These are phyloP conservation scores for Macropodus opercularis DNA, from an alignment of 2,797 vertebrate species.

Conservation along the genomic window DNA sequence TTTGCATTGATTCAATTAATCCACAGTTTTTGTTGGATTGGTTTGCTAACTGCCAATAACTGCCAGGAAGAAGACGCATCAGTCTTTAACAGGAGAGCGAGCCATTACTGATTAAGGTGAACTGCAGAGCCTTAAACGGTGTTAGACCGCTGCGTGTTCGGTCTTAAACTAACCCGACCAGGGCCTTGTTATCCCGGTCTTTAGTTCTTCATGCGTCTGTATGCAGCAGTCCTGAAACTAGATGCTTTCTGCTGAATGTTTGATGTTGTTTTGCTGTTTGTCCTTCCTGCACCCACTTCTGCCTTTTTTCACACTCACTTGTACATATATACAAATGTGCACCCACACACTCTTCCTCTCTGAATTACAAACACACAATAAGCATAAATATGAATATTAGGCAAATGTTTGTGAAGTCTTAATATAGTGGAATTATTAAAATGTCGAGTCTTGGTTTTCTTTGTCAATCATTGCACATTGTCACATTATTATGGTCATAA, in stretches of 20 bases:
- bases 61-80: slow-evolving; percentile 25
- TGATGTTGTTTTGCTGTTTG: slow-evolving; percentile 56
- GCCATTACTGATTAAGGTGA: slow-evolving; percentile 41
- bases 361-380: slow-evolving; percentile 18
- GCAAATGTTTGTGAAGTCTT: slow-evolving; percentile 59
- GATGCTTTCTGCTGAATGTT: slow-evolving; percentile 41
- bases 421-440: slow-evolving; percentile 69
- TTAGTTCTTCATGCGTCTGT: slow-evolving; percentile 51
- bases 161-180: slow-evolving; percentile 54
- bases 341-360: slow-evolving; percentile 38
- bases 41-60: slow-evolving; percentile 46
- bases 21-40: slow-evolving; percentile 34
- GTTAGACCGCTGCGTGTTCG: slow-evolving; percentile 42
- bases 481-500: slow-evolving; percentile 53
- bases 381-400: slow-evolving; percentile 49
- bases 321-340: slow-evolving; percentile 43
- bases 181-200: slow-evolving; percentile 65
- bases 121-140: slow-evolving; percentile 38
- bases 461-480: slow-evolving; percentile 62
- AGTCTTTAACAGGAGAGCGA: slow-evolving; percentile 32
- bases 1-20: slow-evolving; percentile 34
- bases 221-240: slow-evolving; percentile 39
- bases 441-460: slow-evolving; percentile 47
- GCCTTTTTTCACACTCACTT: slow-evolving; percentile 29
- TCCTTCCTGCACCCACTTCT: slow-evolving; percentile 47